Conservation (phyloP, 2,113 vertebrate genomes). For the Sarotherodon lohbergeri region DNA sequence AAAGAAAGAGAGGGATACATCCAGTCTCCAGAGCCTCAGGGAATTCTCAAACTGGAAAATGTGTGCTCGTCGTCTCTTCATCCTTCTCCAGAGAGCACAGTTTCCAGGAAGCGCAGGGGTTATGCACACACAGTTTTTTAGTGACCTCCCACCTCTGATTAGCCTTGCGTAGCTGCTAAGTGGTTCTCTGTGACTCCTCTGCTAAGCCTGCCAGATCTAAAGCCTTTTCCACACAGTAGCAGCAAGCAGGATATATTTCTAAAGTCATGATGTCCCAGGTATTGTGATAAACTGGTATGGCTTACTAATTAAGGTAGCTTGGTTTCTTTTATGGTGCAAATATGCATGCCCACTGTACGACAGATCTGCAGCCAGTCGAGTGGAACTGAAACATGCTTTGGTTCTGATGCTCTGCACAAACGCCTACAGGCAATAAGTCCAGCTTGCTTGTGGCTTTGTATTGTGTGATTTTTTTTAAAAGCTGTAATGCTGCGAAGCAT, state of each 20-base stretch:
- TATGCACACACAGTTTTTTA: conserved; percentile 59
- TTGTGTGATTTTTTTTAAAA: conserved; percentile 8
- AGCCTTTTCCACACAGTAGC: conserved; percentile 48
- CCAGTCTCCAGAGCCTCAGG: conserved; percentile 14
- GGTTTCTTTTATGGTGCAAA: neutral
- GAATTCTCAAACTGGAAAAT: conserved; percentile 59
- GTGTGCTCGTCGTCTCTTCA: conserved; percentile 37
- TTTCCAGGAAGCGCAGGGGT: conserved; percentile 67
- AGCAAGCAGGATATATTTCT: neutral
- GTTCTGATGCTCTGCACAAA: neutral
- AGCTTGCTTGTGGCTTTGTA: conserved; percentile 26
- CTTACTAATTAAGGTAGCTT: neutral
- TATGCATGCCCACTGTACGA: neutral
- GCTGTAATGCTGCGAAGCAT: conserved; percentile 1
- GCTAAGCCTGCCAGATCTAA: conserved; percentile 13
- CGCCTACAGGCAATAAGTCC: neutral
- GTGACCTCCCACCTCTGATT: conserved; percentile 62
- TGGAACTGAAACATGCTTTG: neutral
- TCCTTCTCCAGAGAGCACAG: conserved; percentile 50
- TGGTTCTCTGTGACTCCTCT: conserved; percentile 43
- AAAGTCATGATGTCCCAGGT: neutral
- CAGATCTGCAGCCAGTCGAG: neutral
- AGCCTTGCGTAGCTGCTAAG: conserved; percentile 58
- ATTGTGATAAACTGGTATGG: neutral
- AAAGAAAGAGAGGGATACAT: conserved; percentile 8